A percentile compares a stretch with the other conserved stretches of the same genome.
Evolutionary conservation across 2,888 invertebrate genomes (phyloP).

Genomic region (Polydrusus tereticollis): DNA sequence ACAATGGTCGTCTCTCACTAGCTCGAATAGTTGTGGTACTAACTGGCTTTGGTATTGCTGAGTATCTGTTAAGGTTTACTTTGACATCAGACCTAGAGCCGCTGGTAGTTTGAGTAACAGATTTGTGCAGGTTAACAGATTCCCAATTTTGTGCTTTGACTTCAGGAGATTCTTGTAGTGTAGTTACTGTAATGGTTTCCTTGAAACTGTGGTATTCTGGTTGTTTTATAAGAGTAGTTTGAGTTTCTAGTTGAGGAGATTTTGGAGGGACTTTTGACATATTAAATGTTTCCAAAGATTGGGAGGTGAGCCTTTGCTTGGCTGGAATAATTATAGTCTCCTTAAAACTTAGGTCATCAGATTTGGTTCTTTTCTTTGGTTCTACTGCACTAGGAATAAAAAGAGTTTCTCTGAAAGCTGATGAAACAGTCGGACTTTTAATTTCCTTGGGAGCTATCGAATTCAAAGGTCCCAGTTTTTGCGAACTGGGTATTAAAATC

Average conservation of each 20-base stretch:
- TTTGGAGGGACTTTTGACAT: background rate
- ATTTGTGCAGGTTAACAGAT: background rate
- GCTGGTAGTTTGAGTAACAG: background rate
- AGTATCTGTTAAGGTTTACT: slow-evolving; percentile 18
- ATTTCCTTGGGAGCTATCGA: background rate
- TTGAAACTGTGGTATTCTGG: slow-evolving; percentile 2
- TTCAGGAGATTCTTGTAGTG: slow-evolving; percentile 14
- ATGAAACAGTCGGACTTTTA: background rate
- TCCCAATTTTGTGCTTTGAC: background rate
- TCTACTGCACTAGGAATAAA: slow-evolving; percentile 16
- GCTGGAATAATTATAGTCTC: slow-evolving; percentile 18
- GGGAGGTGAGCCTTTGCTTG: background rate
- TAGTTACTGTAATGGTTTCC: slow-evolving; percentile 12
- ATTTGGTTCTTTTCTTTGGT: background rate
- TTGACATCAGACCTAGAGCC: slow-evolving; percentile 13
- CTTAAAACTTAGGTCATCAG: background rate
- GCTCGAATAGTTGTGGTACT: background rate
- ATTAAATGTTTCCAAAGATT: background rate
- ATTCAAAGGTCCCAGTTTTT: background rate
- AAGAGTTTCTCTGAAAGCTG: slow-evolving; percentile 19
- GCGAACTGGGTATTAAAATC: background rate
- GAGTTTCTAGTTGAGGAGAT: background rate
- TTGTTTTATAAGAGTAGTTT: background rate
- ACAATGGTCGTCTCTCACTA: slow-evolving; percentile 2
- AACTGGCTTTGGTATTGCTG: slow-evolving; percentile 14